Percentiles rank a stretch among this genome's conserved stretches.
Evolutionary conservation across 2,888 invertebrate species (phyloP).

Genomic region (Sminthurinus aureus): DNA sequence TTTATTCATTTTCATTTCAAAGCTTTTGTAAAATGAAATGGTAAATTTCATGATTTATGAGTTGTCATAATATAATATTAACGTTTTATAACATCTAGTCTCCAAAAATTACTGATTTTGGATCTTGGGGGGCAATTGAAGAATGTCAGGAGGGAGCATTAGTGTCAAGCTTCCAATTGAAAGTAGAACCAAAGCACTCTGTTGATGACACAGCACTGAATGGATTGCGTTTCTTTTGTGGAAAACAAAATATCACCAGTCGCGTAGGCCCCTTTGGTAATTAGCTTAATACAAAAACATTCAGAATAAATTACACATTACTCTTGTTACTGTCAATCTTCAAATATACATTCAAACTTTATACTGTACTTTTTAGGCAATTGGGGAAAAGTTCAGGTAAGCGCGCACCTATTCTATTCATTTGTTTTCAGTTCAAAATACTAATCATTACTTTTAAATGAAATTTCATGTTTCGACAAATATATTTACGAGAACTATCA

Average conservation of each 20-base stretch:
- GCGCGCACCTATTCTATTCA: too few relatives aligned
- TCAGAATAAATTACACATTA: too few relatives aligned
- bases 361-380: constrained; percentile 7
- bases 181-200: constrained; percentile 41
- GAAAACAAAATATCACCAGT: constrained; percentile 38
- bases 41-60: too few relatives aligned
- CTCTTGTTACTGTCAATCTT: too few relatives aligned
- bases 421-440: too few relatives aligned
- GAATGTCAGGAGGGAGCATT: constrained; percentile 33
- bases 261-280: constrained; percentile 37
- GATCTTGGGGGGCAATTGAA: constrained; percentile 36
- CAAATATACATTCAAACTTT: not conserved
- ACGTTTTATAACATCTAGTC: constrained; percentile 10
- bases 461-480: too few relatives aligned
- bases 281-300: not conserved
- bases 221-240: constrained; percentile 49
- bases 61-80: too few relatives aligned
- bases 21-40: too few relatives aligned
- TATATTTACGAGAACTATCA: too few relatives aligned
- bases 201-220: constrained; percentile 52
- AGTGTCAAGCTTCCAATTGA: constrained; percentile 49
- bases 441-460: too few relatives aligned
- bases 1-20: too few relatives aligned
- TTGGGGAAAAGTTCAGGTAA: too few relatives aligned
- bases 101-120: constrained; percentile 43